Percentiles rank a stretch among this genome's conserved stretches.
These are phyloP conservation scores for Columbina picui DNA, from an alignment of 2,113 vertebrate species.

Conservation along the genomic window DNA sequence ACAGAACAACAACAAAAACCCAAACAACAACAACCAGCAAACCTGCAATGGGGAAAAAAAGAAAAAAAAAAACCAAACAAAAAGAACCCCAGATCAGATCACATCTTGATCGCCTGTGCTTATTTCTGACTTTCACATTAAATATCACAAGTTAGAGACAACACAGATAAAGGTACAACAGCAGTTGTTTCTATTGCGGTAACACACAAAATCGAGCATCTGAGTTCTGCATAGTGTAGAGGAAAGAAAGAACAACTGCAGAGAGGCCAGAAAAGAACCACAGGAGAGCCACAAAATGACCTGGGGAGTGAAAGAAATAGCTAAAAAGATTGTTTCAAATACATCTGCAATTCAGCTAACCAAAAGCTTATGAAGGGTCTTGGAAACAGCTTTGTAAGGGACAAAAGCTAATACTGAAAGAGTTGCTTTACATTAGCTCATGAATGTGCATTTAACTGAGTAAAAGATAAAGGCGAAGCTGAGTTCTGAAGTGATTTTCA, in stretches of 20 bases:
- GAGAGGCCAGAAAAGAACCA: neutral
- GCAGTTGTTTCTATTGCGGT: neutral
- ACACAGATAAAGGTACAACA: fast-evolving
- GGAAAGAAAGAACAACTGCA: neutral
- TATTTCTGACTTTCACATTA: neutral
- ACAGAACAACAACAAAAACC: neutral
- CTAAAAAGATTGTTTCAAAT: neutral
- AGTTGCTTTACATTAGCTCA: neutral
- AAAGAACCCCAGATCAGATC: neutral
- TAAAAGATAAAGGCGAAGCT: neutral
- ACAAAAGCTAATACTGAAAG: neutral
- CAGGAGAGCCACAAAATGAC: neutral
- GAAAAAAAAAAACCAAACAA: no score
- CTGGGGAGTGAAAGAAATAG: neutral
- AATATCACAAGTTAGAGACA: neutral
- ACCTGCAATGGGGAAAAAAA: no score
- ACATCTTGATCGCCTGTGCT: neutral
- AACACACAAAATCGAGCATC: neutral
- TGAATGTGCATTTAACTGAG: neutral
- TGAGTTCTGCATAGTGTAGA: neutral
- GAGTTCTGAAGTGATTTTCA: neutral
- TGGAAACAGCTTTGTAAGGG: neutral
- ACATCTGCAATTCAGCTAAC: neutral
- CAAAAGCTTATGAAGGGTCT: neutral
- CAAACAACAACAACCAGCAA: neutral